A percentile compares a stretch with the other conserved stretches of the same genome.
phyloP scores from a whole-genome alignment of 2,113 vertebrate genomes.

The Antechinus stuartii region DNA sequence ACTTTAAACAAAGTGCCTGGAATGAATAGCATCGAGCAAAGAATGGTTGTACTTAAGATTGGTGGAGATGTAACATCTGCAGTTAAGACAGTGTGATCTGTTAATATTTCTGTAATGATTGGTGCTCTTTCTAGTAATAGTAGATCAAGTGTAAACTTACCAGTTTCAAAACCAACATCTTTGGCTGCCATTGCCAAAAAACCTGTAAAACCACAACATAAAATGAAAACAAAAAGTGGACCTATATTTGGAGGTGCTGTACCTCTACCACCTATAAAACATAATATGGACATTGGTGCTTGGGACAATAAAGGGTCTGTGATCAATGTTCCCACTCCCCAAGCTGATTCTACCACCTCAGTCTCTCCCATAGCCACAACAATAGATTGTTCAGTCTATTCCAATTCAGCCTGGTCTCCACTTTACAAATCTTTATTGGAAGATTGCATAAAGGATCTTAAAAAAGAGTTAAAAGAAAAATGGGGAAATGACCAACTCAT shows the following conservation, averaged over 20 bases:
- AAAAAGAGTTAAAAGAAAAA: too few relatives aligned
- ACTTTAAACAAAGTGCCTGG: conserved; percentile 95
- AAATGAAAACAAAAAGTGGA: conserved; percentile 92
- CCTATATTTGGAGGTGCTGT: conserved; percentile 88
- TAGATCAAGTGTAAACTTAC: conserved; percentile 90
- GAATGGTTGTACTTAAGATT: conserved; percentile 96
- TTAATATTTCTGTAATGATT: conserved; percentile 90
- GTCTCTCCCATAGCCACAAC: conserved; percentile 81
- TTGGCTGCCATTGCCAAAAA: conserved; percentile 98
- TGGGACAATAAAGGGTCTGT: conserved; percentile 96
- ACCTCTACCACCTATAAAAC: conserved; percentile 95
- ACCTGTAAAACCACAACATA: conserved; percentile 94
- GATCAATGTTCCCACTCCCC: conserved; percentile 89
- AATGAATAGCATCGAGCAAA: conserved; percentile 97
- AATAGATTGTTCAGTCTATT: conserved; percentile 89
- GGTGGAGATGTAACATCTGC: conserved; percentile 91
- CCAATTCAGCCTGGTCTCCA: conserved; percentile 88
- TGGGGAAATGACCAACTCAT: too few relatives aligned
- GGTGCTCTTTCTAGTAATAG: conserved; percentile 89
- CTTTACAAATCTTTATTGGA: too few relatives aligned
- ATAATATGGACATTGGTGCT: conserved; percentile 98
- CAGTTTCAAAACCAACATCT: conserved; percentile 93
- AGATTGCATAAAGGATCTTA: too few relatives aligned
- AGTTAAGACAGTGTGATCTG: conserved; percentile 93
- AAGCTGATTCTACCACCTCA: conserved; percentile 84